Percentiles rank a stretch among this genome's conserved stretches.
Evolutionary conservation across 2,113 vertebrate species (phyloP).

Genomic region (Acinonyx jubatus): DNA sequence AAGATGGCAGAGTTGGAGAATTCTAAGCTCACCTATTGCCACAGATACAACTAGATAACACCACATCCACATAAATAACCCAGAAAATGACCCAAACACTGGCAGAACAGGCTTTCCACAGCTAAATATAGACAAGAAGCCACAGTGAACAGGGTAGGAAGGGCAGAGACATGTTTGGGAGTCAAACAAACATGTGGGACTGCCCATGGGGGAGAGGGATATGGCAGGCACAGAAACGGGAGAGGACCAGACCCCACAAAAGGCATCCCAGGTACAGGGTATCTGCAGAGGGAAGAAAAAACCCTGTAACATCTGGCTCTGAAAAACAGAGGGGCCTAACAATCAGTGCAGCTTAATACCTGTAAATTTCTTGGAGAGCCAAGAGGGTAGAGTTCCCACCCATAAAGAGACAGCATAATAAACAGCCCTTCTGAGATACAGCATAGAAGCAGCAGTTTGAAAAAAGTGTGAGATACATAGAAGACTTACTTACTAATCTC

Average conservation of each 20-base stretch:
- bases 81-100: not conserved
- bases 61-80: not conserved
- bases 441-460: too few relatives aligned
- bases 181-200: not conserved
- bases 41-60: not conserved
- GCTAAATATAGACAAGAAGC: not conserved
- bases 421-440: too few relatives aligned
- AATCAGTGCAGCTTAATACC: too few relatives aligned
- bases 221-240: not conserved
- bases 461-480: too few relatives aligned
- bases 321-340: too few relatives aligned
- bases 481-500: too few relatives aligned
- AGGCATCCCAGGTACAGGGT: not conserved
- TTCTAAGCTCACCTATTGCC: not conserved
- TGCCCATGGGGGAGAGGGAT: not conserved
- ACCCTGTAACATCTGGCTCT: too few relatives aligned
- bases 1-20: not conserved
- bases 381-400: too few relatives aligned
- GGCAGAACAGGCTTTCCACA: not conserved
- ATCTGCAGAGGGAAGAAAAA: not conserved
- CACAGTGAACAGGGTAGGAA: not conserved
- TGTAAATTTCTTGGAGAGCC: too few relatives aligned
- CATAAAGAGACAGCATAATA: too few relatives aligned
- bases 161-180: too few relatives aligned
- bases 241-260: not conserved